Percentiles rank a stretch among this genome's conserved stretches.
phyloP scores from a whole-genome alignment of 2,113 vertebrate species.

The Bubalus kerabau region DNA sequence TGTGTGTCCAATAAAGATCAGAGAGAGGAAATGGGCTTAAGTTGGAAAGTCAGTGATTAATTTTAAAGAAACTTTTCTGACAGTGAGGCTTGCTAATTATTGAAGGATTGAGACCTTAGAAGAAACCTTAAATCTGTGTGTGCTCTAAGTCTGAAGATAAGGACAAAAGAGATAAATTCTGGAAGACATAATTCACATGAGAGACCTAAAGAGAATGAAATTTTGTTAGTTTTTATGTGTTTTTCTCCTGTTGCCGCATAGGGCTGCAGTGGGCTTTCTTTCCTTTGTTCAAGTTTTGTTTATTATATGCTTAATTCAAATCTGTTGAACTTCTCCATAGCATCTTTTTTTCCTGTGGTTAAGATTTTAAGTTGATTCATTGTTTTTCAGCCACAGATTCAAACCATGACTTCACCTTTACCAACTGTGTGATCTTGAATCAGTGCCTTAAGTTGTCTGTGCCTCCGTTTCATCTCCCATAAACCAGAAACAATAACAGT shows the following conservation, averaged over 20 bases:
- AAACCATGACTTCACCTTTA: background rate
- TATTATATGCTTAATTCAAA: background rate
- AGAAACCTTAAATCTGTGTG: background rate
- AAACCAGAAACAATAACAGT: background rate
- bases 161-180: background rate
- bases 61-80: conserved; percentile 47
- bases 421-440: background rate
- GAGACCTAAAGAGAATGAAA: background rate
- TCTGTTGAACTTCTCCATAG: background rate
- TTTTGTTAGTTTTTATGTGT: background rate
- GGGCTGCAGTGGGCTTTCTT: background rate
- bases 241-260: background rate
- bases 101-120: background rate
- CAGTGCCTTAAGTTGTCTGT: background rate
- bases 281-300: background rate
- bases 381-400: background rate
- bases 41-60: conserved; percentile 30
- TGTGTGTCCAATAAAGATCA: conserved; percentile 8
- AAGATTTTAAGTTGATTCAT: background rate
- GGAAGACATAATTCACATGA: background rate
- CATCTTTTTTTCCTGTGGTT: background rate
- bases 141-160: background rate
- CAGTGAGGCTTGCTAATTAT: background rate
- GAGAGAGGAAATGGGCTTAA: conserved; percentile 42
- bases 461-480: background rate